Evolutionary conservation across 1,140 invertebrate genomes (phyloP), one percentile per base, ranked within the genome.

Genomic region (Drosophila tristis): DNA sequence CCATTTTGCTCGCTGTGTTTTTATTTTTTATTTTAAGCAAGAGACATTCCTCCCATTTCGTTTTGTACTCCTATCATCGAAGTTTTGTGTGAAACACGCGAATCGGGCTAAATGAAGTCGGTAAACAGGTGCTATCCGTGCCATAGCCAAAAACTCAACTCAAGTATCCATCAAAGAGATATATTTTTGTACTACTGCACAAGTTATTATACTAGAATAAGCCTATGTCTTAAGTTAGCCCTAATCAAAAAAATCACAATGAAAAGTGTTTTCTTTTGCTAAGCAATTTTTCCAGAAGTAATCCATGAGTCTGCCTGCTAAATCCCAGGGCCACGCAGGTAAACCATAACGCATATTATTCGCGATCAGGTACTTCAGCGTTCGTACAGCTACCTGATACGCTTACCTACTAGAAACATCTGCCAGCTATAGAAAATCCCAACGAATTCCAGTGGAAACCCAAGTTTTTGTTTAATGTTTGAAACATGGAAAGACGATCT

Each of bases 401-500:
- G 7, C 31, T 7, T 2, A 20, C 0, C 56, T 80, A 78, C 67
- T 75, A 68, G 74, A 2, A 56, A 13, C 5, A 62, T 25, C 9
- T 48, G 16, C 7, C 50, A 42, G 11, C 8, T n/a, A 20, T 25
- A 55, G 39, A 50, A 63, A 78, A 39, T 11, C 16, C 49, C 43
- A 61, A 26, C 49, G 45, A 51, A 59, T 16, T 39, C 3, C 23
- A 47, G 35, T 13, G 1, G 9, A 39, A 39, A 39, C 6, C 23
- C 2, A 42, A 42, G n/a, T 5, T n/a, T 31, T 13, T 2, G 13
- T 11, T 71, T 54, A 65, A 74, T 89, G 84, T 90, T 89, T 89
- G 29, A 64, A 90, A 89, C 84, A 89, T 89, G 80, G 85, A 90
- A 90, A 90, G 85, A 90, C 84, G 73, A 61, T 76, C 71, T 64